These are phyloP conservation scores for Lepidothrix coronata DNA, from an alignment of 2,113 vertebrate genomes.

Conservation along the genomic window DNA sequence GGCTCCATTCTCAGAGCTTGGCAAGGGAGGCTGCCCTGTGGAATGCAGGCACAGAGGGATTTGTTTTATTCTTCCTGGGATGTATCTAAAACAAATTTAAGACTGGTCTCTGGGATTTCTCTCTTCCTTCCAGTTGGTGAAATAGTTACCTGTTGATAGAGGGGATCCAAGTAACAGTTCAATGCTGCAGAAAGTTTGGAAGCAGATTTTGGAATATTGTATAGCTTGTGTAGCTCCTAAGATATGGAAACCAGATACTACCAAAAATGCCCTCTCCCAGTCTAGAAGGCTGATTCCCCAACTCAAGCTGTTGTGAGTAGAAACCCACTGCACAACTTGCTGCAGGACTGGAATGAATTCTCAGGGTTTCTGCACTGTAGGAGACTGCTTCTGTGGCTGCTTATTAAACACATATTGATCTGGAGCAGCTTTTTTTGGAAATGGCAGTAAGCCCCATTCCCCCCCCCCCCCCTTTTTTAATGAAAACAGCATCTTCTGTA, in stretches of 20 bases:
- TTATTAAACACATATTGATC: background rate
- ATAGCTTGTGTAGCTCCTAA: background rate
- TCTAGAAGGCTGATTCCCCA: background rate
- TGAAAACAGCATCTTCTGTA: background rate
- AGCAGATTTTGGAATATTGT: background rate
- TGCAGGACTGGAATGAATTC: background rate
- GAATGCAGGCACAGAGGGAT: background rate
- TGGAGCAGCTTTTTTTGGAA: background rate
- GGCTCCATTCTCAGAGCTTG: background rate
- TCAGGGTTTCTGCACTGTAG: background rate
- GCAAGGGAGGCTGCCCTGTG: background rate
- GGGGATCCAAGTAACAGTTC: background rate
- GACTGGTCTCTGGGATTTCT: background rate
- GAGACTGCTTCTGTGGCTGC: background rate
- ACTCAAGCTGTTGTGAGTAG: background rate
- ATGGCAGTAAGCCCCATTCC: background rate
- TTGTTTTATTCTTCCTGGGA: background rate
- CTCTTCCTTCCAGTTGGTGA: background rate
- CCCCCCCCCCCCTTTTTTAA: background rate
- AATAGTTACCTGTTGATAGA: background rate
- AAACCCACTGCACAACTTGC: background rate
- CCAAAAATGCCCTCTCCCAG: background rate
- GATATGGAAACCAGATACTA: background rate
- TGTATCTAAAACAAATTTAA: conserved; percentile 10
- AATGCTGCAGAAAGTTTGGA: background rate